These are phyloP conservation scores for Aradophagus sp. DNA, from an alignment of 1,140 invertebrate genomes.

Conservation along the genomic window DNA sequence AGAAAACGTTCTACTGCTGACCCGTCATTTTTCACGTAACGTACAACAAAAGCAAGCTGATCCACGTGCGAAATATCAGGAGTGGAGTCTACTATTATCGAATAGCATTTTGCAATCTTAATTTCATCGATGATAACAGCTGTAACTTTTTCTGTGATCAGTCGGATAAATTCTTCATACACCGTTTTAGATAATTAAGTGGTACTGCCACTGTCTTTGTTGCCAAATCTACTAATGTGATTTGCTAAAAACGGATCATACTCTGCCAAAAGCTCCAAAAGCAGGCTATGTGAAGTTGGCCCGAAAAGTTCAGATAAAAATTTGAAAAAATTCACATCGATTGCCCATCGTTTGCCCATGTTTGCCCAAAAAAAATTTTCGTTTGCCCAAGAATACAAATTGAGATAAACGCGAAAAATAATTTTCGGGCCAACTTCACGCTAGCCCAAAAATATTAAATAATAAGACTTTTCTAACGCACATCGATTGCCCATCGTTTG, in stretches of 20 bases:
- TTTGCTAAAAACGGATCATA: constrained; percentile 47
- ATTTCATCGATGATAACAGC: constrained; percentile 17
- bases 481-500: too few species aligned
- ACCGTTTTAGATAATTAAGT: constrained; percentile 49
- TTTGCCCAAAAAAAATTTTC: too few species aligned
- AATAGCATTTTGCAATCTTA: constrained; percentile 22
- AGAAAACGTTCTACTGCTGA: constrained; percentile 56
- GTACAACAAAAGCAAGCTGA: constrained; percentile 47
- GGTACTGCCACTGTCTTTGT: constrained; percentile 33
- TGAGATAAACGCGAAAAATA: too few species aligned
- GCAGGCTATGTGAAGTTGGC: too few species aligned
- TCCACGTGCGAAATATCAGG: constrained; percentile 44
- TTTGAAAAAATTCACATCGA: too few species aligned
- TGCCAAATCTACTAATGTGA: constrained; percentile 35
- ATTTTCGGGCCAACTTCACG: too few species aligned
- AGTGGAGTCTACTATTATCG: constrained; percentile 29
- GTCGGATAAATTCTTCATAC: constrained; percentile 43
- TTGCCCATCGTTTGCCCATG: too few species aligned
- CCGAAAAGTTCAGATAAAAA: too few species aligned
- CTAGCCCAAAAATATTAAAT: too few species aligned
- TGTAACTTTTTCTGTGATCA: constrained; percentile 31
- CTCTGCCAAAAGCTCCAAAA: constrained; percentile 37
- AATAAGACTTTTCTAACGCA: too few species aligned
- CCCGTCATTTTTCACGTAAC: constrained; percentile 48
- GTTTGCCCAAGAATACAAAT: too few species aligned